A percentile compares a stretch with the other conserved stretches of the same genome.
These are phyloP conservation scores for Euborellia annulipes DNA, from an alignment of 1,140 invertebrate genomes.

Conservation along the genomic window DNA sequence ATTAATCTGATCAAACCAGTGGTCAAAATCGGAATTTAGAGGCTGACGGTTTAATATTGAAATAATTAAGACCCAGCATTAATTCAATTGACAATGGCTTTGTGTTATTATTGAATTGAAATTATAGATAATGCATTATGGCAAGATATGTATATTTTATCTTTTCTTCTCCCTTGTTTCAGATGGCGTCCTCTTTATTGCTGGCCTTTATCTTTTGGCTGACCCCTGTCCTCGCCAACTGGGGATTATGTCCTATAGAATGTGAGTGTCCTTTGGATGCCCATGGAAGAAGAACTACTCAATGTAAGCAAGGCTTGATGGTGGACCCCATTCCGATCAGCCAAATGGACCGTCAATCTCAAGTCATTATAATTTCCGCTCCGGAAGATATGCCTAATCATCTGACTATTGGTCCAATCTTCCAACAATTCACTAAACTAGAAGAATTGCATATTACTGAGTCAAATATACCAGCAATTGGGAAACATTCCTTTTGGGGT, in stretches of 20 bases:
- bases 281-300: constrained; percentile 14
- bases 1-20: too few relatives aligned
- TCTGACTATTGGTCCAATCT: constrained; percentile 57
- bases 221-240: neutral
- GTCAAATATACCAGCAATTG: constrained; percentile 61
- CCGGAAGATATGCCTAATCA: constrained; percentile 43
- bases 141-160: too few relatives aligned
- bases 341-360: constrained; percentile 39
- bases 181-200: too few relatives aligned
- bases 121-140: too few relatives aligned
- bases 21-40: too few relatives aligned
- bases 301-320: constrained; percentile 41
- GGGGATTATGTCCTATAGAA: constrained; percentile 15
- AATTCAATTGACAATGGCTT: too few relatives aligned
- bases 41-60: too few relatives aligned
- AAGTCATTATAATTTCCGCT: constrained; percentile 51
- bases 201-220: too few relatives aligned
- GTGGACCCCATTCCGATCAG: constrained; percentile 37
- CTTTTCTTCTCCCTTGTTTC: too few relatives aligned
- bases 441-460: constrained; percentile 58
- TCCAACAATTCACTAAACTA: constrained; percentile 42
- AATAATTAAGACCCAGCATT: too few relatives aligned
- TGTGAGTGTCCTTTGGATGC: constrained; percentile 17
- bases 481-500: constrained; percentile 60
- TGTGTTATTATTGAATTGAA: too few relatives aligned